phyloP scores from a whole-genome alignment of 2,113 vertebrate species.

The Phaetusa simplex region DNA sequence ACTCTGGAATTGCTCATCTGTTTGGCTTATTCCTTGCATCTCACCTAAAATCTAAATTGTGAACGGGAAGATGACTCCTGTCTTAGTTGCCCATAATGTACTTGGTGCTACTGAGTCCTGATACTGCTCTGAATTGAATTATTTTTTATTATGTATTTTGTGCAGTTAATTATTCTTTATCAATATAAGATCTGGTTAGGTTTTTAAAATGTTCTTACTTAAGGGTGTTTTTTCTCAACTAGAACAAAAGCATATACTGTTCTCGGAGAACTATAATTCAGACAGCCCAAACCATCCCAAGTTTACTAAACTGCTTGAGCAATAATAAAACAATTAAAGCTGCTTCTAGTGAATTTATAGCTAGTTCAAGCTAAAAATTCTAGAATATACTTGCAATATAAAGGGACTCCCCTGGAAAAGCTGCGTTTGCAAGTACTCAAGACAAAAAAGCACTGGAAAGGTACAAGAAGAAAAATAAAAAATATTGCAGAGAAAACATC shows the following conservation, averaged over 20 bases:
- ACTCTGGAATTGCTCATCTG: background rate
- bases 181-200: background rate
- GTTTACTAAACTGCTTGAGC: background rate
- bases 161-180: background rate
- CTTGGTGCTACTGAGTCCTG: background rate
- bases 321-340: background rate
- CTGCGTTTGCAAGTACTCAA: background rate
- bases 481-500: background rate
- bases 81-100: background rate
- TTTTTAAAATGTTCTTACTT: background rate
- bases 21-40: background rate
- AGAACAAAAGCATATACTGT: background rate
- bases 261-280: background rate
- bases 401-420: background rate
- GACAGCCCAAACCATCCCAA: background rate
- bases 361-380: slow-evolving; percentile 1
- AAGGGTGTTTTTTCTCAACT: background rate
- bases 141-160: background rate
- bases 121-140: background rate
- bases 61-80: background rate
- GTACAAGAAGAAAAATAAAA: background rate
- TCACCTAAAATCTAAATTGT: background rate
- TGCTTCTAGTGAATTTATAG: background rate
- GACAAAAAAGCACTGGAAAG: background rate
- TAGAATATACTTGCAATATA: background rate